phyloP scores from a whole-genome alignment of 2,113 vertebrate species.

The Piprites chloris region DNA sequence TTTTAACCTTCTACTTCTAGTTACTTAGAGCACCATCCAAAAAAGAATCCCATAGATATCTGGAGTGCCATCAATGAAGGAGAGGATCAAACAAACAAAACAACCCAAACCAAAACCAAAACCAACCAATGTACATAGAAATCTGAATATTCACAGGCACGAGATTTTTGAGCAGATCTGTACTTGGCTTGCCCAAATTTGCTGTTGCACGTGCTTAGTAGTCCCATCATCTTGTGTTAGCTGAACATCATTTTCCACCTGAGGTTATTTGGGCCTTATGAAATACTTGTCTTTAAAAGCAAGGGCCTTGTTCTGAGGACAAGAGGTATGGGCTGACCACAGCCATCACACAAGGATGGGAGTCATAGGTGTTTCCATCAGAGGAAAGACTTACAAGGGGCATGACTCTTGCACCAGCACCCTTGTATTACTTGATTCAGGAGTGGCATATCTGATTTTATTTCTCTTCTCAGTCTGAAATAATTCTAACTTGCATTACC shows the following conservation, averaged over 20 bases:
- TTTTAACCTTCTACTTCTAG: background rate
- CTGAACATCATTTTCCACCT: background rate
- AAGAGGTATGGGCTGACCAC: fast-evolving
- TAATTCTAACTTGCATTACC: background rate
- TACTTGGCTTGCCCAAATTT: background rate
- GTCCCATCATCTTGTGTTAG: background rate
- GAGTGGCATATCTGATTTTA: background rate
- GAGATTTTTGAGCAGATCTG: background rate
- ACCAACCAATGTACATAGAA: background rate
- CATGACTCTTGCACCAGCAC: background rate
- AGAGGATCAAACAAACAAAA: background rate
- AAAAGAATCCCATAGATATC: background rate
- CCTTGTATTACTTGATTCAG: background rate
- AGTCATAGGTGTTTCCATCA: background rate
- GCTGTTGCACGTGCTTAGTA: background rate
- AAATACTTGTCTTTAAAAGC: background rate
- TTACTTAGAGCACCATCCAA: background rate
- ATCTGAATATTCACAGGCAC: background rate
- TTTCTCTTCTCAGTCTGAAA: background rate
- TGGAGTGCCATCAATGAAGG: background rate
- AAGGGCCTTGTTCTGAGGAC: background rate
- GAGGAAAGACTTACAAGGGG: background rate
- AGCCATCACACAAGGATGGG: background rate
- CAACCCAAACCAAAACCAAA: background rate
- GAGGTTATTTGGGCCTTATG: background rate